phyloP scores from a whole-genome alignment of 2,888 invertebrate genomes.

The Ormyrus labotus region DNA sequence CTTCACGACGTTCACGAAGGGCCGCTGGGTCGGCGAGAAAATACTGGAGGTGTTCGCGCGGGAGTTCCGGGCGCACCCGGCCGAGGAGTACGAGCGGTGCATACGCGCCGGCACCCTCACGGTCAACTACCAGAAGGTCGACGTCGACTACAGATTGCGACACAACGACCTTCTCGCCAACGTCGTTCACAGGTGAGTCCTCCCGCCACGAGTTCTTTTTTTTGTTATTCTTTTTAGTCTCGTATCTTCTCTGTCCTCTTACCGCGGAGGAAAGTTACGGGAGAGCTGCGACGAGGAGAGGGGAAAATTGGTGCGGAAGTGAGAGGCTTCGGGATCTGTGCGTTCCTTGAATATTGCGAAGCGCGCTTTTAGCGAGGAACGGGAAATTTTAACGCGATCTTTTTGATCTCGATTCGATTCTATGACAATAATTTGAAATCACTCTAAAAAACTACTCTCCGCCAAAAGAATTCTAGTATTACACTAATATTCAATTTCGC shows the following conservation, averaged over 20 bases:
- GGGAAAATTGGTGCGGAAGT: no score
- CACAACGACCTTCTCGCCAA: slow-evolving; percentile 96
- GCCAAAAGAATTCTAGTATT: no score
- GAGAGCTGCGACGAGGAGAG: no score
- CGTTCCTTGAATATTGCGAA: no score
- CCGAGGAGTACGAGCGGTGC: slow-evolving; percentile 93
- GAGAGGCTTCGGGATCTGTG: no score
- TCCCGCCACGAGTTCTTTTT: background rate
- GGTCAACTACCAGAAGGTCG: slow-evolving; percentile 94
- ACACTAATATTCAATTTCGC: background rate
- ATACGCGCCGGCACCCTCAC: slow-evolving; percentile 94
- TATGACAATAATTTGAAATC: no score
- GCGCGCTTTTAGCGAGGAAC: no score
- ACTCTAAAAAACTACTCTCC: no score
- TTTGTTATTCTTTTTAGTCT: background rate
- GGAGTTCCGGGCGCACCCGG: slow-evolving; percentile 96
- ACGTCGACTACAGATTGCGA: slow-evolving; percentile 92
- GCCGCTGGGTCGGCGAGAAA: slow-evolving; percentile 95
- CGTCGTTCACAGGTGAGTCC: slow-evolving; percentile 91
- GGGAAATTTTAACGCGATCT: no score
- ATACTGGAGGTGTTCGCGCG: slow-evolving; percentile 94
- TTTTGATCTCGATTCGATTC: no score
- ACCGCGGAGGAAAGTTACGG: no score
- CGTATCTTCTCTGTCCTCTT: background rate
- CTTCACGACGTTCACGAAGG: slow-evolving; percentile 96